Conservation (phyloP, 1,140 invertebrate genomes). For the Polypedilum vanderplanki region DNA sequence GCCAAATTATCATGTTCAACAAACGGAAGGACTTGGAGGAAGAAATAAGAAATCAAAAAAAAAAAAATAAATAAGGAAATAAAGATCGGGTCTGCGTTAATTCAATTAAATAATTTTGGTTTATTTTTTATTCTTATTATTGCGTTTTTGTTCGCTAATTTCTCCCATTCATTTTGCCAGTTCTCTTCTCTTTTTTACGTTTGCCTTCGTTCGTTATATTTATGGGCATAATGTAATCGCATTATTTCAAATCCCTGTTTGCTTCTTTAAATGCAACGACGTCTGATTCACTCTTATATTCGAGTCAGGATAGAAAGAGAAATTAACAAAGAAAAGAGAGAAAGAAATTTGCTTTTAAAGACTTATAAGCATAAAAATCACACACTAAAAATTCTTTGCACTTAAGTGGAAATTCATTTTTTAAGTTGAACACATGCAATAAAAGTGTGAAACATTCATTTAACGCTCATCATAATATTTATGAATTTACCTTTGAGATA, state of each 20-base stretch:
- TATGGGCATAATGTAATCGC: too few relatives aligned
- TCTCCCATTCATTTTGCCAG: not conserved
- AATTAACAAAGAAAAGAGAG: too few relatives aligned
- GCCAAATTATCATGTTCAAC: not conserved
- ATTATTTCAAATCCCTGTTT: not conserved
- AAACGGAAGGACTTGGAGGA: not conserved
- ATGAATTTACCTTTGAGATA: conserved; percentile 26
- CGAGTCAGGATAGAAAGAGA: too few relatives aligned
- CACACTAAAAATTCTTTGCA: conserved; percentile 5
- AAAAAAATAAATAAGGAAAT: not conserved
- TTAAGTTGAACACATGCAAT: conserved; percentile 15
- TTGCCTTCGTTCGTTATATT: not conserved
- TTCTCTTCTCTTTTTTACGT: not conserved
- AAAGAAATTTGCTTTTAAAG: not conserved
- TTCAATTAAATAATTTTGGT: not conserved
- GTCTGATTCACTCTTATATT: too few relatives aligned
- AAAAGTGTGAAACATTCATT: conserved; percentile 28
- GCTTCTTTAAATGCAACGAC: not conserved
- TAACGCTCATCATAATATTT: conserved; percentile 27
- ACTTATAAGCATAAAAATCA: conserved; percentile 19
- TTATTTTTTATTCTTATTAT: not conserved
- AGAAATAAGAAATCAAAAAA: not conserved
- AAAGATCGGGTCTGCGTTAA: not conserved
- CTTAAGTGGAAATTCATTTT: conserved; percentile 12
- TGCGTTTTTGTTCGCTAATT: not conserved